These are phyloP conservation scores for Pteruthius melanotis DNA, from an alignment of 2,113 vertebrate species.

Conservation along the genomic window DNA sequence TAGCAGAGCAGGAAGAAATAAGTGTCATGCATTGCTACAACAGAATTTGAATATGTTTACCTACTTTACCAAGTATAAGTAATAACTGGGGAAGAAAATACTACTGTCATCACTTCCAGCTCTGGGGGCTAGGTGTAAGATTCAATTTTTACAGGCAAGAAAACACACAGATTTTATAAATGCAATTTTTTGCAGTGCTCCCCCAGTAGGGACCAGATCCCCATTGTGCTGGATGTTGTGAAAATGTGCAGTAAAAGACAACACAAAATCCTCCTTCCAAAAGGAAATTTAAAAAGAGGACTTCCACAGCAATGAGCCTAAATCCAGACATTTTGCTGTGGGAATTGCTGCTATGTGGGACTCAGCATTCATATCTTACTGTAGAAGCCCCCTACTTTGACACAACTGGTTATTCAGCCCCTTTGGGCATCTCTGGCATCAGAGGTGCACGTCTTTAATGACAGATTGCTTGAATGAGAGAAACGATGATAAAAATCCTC, in stretches of 20 bases:
- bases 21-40: not conserved
- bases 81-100: not conserved
- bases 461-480: not conserved
- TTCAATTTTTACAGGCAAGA: not conserved
- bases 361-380: not conserved
- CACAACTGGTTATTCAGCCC: not conserved
- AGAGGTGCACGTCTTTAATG: not conserved
- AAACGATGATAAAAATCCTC: not conserved
- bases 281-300: not conserved
- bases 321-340: rapidly evolving
- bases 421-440: not conserved
- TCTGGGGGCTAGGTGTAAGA: not conserved
- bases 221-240: not conserved
- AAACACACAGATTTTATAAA: not conserved
- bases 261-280: not conserved
- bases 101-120: not conserved
- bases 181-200: not conserved
- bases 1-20: not conserved
- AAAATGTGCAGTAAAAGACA: not conserved
- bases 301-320: not conserved
- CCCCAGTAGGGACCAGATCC: not conserved
- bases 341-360: not conserved
- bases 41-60: slow-evolving; percentile 16
- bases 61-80: not conserved
- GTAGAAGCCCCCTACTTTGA: not conserved